Percentiles rank a stretch among this genome's conserved stretches.
Evolutionary conservation across 2,113 vertebrate species (phyloP).

Genomic region (Rousettus leschenaultii): DNA sequence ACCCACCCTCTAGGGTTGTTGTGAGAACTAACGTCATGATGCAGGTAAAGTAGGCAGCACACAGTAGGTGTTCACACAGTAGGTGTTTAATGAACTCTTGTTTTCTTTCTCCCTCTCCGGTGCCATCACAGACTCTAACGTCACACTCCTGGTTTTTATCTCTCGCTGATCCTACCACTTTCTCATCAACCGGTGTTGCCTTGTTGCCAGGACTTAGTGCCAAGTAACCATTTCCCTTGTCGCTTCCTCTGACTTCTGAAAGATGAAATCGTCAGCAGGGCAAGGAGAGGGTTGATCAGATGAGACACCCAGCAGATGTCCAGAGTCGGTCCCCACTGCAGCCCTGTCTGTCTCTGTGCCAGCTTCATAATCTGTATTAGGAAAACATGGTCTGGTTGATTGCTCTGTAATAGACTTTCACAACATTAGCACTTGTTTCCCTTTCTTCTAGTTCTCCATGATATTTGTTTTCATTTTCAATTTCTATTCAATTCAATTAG

Average conservation of each 20-base stretch:
- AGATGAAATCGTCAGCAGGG: constrained; percentile 59
- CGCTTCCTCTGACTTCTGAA: constrained; percentile 17
- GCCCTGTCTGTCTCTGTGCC: constrained; percentile 21
- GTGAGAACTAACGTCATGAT: not conserved
- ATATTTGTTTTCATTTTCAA: constrained; percentile 69
- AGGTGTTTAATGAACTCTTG: not conserved
- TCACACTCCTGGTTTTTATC: fast-evolving
- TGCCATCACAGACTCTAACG: not conserved
- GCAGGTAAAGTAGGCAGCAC: fast-evolving
- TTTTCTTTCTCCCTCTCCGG: not conserved
- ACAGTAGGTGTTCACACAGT: no score
- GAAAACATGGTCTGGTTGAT: constrained; percentile 60
- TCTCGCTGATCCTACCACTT: not conserved
- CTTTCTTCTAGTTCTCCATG: constrained; percentile 19
- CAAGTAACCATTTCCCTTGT: not conserved
- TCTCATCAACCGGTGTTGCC: not conserved
- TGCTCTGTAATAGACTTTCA: constrained; percentile 59
- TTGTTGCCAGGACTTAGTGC: constrained; percentile 4
- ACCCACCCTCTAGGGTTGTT: not conserved
- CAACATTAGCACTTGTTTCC: not conserved
- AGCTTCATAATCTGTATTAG: constrained; percentile 54
- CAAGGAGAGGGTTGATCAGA: constrained; percentile 56
- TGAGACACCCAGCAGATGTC: constrained; percentile 66
- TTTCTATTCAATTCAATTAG: constrained; percentile 64
- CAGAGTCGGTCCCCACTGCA: not conserved